phyloP scores from a whole-genome alignment of 1,140 invertebrate genomes.

The Aporrectodea caliginosa region DNA sequence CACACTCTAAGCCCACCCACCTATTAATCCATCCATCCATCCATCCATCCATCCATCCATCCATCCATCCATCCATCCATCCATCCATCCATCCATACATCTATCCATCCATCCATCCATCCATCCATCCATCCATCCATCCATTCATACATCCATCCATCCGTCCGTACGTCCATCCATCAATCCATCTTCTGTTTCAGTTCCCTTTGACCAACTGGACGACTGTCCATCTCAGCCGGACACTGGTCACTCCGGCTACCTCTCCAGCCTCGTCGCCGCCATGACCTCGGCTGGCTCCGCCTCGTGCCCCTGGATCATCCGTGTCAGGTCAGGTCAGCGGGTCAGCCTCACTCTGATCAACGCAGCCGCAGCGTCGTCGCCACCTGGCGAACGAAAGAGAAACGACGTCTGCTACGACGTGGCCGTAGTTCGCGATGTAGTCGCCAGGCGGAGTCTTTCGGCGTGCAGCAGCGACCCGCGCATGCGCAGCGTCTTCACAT shows the following conservation, averaged over 20 bases:
- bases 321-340: neutral
- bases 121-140: too few species aligned
- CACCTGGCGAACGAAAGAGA: neutral
- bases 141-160: too few species aligned
- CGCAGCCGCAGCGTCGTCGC: too few species aligned
- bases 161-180: too few species aligned
- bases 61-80: too few species aligned
- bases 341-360: neutral
- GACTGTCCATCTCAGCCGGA: neutral
- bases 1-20: too few species aligned
- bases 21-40: too few species aligned
- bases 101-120: too few species aligned
- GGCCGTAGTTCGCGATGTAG: neutral
- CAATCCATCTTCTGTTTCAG: too few species aligned
- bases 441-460: neutral
- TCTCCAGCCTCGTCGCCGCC: neutral
- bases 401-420: neutral
- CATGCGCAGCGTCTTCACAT: neutral
- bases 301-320: neutral
- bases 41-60: too few species aligned
- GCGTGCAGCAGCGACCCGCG: neutral
- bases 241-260: neutral
- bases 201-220: neutral
- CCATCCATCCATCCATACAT: too few species aligned
- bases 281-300: neutral